These are phyloP conservation scores for Tiliqua scincoides DNA, from an alignment of 2,113 vertebrate genomes.

Conservation along the genomic window DNA sequence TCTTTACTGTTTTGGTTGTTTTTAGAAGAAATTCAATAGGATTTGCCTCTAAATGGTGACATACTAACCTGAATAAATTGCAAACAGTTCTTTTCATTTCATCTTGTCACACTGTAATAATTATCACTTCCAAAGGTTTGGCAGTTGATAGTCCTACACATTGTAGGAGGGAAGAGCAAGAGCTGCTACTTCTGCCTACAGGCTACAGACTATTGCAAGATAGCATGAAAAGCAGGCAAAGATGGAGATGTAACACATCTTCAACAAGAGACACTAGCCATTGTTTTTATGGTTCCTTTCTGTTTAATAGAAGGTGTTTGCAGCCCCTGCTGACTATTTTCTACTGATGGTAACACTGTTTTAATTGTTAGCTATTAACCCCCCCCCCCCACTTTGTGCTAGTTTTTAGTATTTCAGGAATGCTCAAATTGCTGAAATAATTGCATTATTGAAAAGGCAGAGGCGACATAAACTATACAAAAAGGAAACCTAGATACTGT, in stretches of 20 bases:
- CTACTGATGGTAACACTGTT: not conserved
- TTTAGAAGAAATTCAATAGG: not conserved
- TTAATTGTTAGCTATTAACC: not conserved
- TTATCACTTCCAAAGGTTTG: slow-evolving; percentile 48
- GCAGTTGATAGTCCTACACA: slow-evolving; percentile 33
- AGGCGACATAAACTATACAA: not conserved
- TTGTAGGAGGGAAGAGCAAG: slow-evolving; percentile 41
- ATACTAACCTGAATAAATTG: slow-evolving; percentile 28
- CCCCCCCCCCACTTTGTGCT: not conserved
- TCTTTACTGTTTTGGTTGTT: not conserved
- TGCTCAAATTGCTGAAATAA: not conserved
- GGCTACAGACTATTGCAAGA: slow-evolving; percentile 4
- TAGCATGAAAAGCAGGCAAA: slow-evolving; percentile 32
- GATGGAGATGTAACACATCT: not conserved
- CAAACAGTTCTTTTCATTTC: slow-evolving; percentile 24
- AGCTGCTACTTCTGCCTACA: slow-evolving; percentile 45
- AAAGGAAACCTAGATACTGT: not conserved
- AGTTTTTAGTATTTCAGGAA: not conserved
- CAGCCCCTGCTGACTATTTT: not conserved
- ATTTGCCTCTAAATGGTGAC: slow-evolving; percentile 26
- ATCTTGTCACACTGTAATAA: slow-evolving; percentile 49
- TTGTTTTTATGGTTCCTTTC: slow-evolving; percentile 32
- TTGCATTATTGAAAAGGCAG: not conserved
- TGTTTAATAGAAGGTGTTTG: slow-evolving; percentile 20
- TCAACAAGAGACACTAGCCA: not conserved